These are phyloP conservation scores for Psylliodes chrysocephalus DNA, from an alignment of 2,888 invertebrate species.

Conservation along the genomic window DNA sequence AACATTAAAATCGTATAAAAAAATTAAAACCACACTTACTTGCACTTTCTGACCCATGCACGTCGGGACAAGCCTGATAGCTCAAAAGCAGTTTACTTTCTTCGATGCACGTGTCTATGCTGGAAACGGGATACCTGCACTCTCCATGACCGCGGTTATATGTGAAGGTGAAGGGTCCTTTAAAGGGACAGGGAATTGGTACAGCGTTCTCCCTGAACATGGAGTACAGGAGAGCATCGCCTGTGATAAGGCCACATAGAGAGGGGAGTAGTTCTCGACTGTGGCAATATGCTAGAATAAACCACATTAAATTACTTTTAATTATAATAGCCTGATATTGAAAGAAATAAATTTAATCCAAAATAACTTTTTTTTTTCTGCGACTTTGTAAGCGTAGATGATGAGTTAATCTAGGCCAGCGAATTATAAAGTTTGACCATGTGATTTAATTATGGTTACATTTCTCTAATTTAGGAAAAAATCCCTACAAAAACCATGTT, in stretches of 20 bases:
- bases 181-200: conserved; percentile 89
- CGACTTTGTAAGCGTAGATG: too few relatives aligned
- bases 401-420: too few relatives aligned
- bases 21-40: too few relatives aligned
- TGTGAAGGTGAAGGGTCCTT: conserved; percentile 91
- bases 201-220: conserved; percentile 90
- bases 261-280: conserved; percentile 79
- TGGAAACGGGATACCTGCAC: conserved; percentile 88
- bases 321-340: too few relatives aligned
- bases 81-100: conserved; percentile 88
- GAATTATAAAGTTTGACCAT: too few relatives aligned
- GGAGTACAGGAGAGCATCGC: conserved; percentile 88
- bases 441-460: too few relatives aligned
- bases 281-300: conserved; percentile 78
- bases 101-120: conserved; percentile 94
- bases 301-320: too few relatives aligned
- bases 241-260: conserved; percentile 87
- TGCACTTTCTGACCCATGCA: conserved; percentile 89
- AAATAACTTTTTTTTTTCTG: too few relatives aligned
- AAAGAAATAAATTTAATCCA: too few relatives aligned
- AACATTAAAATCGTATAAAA: too few relatives aligned
- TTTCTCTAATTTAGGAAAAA: too few relatives aligned
- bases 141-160: conserved; percentile 93
- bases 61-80: conserved; percentile 94
- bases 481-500: too few relatives aligned